Evolutionary conservation across 2,797 vertebrate genomes (phyloP), one percentile per base, ranked within the genome.

Genomic region (Dryobates pubescens): DNA sequence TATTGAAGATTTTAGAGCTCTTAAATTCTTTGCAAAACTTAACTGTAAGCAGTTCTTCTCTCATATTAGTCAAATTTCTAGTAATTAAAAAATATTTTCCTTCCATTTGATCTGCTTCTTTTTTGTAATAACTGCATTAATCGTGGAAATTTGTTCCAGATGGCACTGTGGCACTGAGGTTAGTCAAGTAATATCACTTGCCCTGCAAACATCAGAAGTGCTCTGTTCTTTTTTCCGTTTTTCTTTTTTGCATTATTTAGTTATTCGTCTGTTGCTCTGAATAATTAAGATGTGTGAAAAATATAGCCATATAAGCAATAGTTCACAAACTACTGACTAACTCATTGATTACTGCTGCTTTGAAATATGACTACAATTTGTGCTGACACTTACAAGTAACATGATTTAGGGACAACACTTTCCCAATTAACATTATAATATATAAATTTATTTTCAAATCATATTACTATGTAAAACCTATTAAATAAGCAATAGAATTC

Each of bases 381-480:
- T 95, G 77, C 83, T 84, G 93, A 76, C 88, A 91, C 51, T 83
- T 96, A 74, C 26, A 54, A 96, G 76, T 64, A 75, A 73, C 45
- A 80, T 93, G 89, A 96, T 97, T 95, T 96, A 97, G n/a, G 9
- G 20, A 90, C 23, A 94, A 71, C 85, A 45, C 10, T 95, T 96
- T 93, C 57, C 43, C 51, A 96, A 94, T 97, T 97, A 97, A 92
- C 92, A 87, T 88, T 96, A 78, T 94, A 92, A 90, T 94, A 64
- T 58, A 82, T 94, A 95, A 90, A 43, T 92, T 96, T 92, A 90
- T 77, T 95, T 65, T 94, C 87, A 92, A 75, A 62, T 95, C 92
- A 90, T 92, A 95, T 97, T 95, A 90, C 58, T 92, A 56, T 59
- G 72, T 95, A 82, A 94, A 96, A 94, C 54, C 78, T 93, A 94